Conservation (phyloP, 2,113 vertebrate species). For the Gymnorhina tibicen region DNA sequence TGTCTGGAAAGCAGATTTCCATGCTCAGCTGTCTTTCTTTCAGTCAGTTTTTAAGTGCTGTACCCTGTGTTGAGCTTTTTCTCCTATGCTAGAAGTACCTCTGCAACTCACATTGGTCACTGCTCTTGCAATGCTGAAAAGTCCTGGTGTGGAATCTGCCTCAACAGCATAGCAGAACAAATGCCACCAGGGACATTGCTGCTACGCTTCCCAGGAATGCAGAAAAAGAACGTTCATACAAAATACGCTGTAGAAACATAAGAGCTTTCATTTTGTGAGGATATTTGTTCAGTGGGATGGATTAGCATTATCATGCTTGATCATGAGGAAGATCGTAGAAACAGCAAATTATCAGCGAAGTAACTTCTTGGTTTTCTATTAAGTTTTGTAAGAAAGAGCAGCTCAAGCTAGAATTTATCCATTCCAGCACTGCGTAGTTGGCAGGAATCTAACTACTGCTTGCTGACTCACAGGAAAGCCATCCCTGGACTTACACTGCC, state of each 20-base stretch:
- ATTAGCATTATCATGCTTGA: neutral
- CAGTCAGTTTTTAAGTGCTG: neutral
- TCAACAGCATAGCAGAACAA: neutral
- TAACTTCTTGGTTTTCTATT: neutral
- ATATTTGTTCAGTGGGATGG: neutral
- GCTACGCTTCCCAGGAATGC: neutral
- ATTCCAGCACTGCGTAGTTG: neutral
- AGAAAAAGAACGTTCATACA: neutral
- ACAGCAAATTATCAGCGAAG: neutral
- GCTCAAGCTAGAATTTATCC: neutral
- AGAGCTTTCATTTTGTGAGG: neutral
- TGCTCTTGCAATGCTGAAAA: neutral
- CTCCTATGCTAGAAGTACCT: neutral
- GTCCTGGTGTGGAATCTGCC: neutral
- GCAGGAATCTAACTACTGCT: neutral
- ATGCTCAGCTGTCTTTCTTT: neutral
- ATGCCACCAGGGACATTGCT: neutral
- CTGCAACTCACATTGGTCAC: neutral
- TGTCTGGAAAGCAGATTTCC: neutral
- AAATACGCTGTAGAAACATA: neutral
- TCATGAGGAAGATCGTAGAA: neutral
- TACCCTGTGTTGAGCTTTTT: neutral
- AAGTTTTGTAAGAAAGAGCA: neutral
- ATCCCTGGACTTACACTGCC: neutral
- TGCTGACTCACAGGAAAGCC: slow-evolving; percentile 41